Evolutionary conservation across 2,888 invertebrate species (phyloP).

Genomic region (Eupithecia inturbata): DNA sequence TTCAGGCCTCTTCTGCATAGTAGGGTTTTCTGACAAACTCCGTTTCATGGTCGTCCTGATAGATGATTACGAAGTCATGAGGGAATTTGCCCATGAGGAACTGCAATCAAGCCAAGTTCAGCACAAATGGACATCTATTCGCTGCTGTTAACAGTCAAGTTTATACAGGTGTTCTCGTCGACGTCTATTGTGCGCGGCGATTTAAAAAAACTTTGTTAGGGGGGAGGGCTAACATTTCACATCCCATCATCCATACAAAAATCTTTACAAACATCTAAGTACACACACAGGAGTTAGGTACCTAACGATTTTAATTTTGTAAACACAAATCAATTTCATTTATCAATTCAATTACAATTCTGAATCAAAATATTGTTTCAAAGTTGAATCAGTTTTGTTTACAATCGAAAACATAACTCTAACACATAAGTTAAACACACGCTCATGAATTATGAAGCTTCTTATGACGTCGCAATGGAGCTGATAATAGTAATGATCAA

Average conservation of each 20-base stretch:
- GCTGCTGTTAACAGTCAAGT: conserved; percentile 94
- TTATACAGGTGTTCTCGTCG: conserved; percentile 93
- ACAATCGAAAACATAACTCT: background rate
- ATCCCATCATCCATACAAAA: no score
- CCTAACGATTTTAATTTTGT: no score
- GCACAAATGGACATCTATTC: conserved; percentile 94
- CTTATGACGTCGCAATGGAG: background rate
- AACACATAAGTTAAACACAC: background rate
- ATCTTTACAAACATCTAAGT: no score
- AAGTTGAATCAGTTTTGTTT: no score
- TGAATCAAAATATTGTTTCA: no score
- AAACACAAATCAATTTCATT: no score
- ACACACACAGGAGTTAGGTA: no score
- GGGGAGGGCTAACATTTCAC: no score
- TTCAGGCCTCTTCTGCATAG: conserved; percentile 91
- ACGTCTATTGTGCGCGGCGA: no score
- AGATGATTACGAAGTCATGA: conserved; percentile 91
- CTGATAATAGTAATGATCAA: conserved; percentile 49
- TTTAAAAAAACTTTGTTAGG: no score
- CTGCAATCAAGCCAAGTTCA: conserved; percentile 91
- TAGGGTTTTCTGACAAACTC: conserved; percentile 96
- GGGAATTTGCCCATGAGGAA: conserved; percentile 89
- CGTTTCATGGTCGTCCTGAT: conserved; percentile 94
- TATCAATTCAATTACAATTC: no score
- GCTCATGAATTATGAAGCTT: background rate